A percentile compares a stretch with the other conserved stretches of the same genome.
These are phyloP conservation scores for Muraenolepis orangiensis DNA, from an alignment of 2,797 vertebrate species.

Conservation along the genomic window DNA sequence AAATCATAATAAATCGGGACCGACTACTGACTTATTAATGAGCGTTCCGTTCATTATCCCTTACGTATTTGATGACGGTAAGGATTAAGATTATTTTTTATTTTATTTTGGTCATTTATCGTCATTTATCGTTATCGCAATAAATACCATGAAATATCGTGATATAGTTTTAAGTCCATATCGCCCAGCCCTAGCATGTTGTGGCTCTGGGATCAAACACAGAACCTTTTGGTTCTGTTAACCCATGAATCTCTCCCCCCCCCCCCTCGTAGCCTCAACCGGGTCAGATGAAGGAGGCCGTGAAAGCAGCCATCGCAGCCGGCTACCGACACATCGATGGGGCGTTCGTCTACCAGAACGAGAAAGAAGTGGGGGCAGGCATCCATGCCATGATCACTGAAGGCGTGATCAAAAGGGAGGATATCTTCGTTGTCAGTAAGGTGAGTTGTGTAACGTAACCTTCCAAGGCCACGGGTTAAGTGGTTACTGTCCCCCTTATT, in stretches of 20 bases:
- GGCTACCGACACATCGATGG: conserved; percentile 87
- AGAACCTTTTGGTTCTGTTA: neutral
- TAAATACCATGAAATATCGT: too few relatives aligned
- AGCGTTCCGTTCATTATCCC: too few relatives aligned
- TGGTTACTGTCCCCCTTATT: too few relatives aligned
- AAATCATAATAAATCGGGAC: too few relatives aligned
- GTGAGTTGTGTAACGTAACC: conserved; percentile 63
- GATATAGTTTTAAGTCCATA: too few relatives aligned
- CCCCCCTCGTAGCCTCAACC: conserved; percentile 73
- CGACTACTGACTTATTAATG: too few relatives aligned
- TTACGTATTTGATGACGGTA: too few relatives aligned
- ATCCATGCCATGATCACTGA: conserved; percentile 77
- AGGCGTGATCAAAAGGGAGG: conserved; percentile 79
- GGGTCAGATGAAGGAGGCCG: conserved; percentile 76
- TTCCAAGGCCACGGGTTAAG: too few relatives aligned
- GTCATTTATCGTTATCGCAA: too few relatives aligned
- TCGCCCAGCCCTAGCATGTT: too few relatives aligned
- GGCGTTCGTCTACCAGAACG: conserved; percentile 80
- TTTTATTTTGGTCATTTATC: too few relatives aligned
- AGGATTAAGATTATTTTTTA: too few relatives aligned
- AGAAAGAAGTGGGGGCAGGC: conserved; percentile 81
- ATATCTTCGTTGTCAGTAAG: conserved; percentile 91
- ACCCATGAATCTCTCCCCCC: neutral
- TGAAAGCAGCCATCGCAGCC: conserved; percentile 76
- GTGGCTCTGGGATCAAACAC: neutral